These are phyloP conservation scores for Pseudomyrmex cubaensis DNA, from an alignment of 1,140 invertebrate species.

Conservation along the genomic window DNA sequence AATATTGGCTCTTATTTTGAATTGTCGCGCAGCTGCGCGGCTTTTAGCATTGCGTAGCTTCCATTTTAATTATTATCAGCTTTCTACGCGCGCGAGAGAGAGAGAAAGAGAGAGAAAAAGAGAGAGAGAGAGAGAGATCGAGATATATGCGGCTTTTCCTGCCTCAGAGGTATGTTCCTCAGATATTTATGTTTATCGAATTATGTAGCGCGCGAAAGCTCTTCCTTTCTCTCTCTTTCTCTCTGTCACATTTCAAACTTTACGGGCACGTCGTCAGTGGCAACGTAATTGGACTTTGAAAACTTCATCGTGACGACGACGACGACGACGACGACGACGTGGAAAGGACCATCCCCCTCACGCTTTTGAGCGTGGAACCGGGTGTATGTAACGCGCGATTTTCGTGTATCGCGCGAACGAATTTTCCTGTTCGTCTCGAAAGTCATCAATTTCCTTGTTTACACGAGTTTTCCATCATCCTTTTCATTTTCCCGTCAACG, in stretches of 20 bases:
- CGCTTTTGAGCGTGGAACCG: constrained; percentile 7
- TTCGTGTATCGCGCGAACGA: constrained; percentile 9
- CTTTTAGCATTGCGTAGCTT: background rate
- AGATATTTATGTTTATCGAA: constrained; percentile 4
- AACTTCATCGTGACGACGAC: constrained; percentile 3
- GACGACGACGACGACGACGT: background rate
- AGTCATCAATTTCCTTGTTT: constrained; percentile 46
- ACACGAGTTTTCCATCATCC: constrained; percentile 54
- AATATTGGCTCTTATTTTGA: constrained; percentile 10
- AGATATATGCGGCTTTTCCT: background rate
- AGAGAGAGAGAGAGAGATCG: too few species aligned
- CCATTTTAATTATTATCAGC: constrained; percentile 15
- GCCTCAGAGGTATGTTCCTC: background rate
- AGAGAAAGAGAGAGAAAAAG: background rate
- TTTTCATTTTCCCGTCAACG: constrained; percentile 39
- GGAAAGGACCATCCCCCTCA: background rate
- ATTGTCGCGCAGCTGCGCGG: constrained; percentile 6
- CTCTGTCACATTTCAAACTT: background rate
- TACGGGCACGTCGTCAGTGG: background rate
- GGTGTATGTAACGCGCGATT: constrained; percentile 11
- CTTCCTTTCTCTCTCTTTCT: background rate
- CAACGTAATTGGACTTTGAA: constrained; percentile 2
- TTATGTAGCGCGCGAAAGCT: background rate
- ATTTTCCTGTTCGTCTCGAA: constrained; percentile 37
- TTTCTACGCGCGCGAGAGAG: background rate